Evolutionary conservation across 1,140 invertebrate genomes (phyloP).

Genomic region (Pectinophora gossypiella): DNA sequence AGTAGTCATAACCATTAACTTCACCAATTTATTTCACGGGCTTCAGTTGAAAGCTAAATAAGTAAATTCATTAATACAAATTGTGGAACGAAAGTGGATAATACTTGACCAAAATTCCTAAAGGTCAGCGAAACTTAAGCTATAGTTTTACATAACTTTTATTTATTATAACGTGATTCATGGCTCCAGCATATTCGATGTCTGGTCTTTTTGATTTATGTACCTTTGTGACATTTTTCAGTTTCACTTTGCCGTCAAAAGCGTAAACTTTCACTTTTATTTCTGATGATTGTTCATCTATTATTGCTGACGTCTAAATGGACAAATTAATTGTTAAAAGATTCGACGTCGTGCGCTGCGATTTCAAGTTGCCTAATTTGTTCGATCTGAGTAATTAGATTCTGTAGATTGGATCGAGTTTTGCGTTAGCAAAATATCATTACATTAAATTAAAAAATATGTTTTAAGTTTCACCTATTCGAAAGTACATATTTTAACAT

Average conservation of each 20-base stretch:
- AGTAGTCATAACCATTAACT: too few species aligned
- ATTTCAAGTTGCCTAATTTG: neutral
- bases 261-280: slow-evolving; percentile 15
- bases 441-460: too few species aligned
- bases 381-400: neutral
- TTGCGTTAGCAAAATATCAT: too few species aligned
- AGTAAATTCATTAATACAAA: too few species aligned
- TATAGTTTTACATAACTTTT: neutral
- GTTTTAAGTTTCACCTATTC: too few species aligned
- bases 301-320: slow-evolving; percentile 7
- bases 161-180: neutral
- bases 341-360: neutral
- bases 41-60: too few species aligned
- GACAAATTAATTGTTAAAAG: slow-evolving; percentile 16
- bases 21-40: too few species aligned
- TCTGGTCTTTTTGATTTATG: neutral
- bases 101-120: neutral
- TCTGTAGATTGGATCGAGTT: too few species aligned
- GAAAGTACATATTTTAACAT: too few species aligned
- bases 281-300: slow-evolving; percentile 14
- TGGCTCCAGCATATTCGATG: neutral
- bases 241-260: slow-evolving; percentile 3
- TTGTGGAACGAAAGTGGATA: neutral
- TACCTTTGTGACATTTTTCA: neutral
- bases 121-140: neutral